Evolutionary conservation across 2,113 vertebrate species (phyloP).

Genomic region (Cromileptes altivelis): DNA sequence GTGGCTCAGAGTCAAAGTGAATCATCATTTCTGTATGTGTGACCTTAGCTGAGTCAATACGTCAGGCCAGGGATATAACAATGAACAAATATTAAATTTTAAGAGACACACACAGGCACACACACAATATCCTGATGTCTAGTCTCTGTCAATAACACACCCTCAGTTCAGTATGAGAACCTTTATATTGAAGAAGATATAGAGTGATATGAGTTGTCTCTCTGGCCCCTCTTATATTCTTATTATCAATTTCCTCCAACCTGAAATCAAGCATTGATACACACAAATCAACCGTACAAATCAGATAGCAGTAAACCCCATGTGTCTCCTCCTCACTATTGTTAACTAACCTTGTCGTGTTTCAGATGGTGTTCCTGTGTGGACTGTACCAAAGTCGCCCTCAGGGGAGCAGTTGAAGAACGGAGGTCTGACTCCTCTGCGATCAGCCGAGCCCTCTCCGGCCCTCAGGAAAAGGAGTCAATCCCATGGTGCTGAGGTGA

Average conservation of each 20-base stretch:
- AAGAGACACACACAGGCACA: neutral
- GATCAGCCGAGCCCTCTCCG: slow-evolving; percentile 87
- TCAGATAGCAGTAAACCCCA: neutral
- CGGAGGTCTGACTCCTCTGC: slow-evolving; percentile 87
- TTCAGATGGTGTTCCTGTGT: slow-evolving; percentile 92
- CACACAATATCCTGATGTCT: slow-evolving; percentile 58
- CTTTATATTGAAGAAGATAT: slow-evolving; percentile 30
- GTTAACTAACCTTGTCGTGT: slow-evolving; percentile 58
- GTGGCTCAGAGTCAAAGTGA: slow-evolving; percentile 4
- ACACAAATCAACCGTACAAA: neutral
- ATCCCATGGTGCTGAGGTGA: slow-evolving; percentile 88
- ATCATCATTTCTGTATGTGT: slow-evolving; percentile 8
- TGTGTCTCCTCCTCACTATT: neutral
- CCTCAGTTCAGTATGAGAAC: slow-evolving; percentile 6
- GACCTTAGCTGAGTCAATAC: neutral
- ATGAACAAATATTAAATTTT: slow-evolving; percentile 27
- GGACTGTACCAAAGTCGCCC: slow-evolving; percentile 92
- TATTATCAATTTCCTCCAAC: neutral
- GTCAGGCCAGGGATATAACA: neutral
- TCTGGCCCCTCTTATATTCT: neutral
- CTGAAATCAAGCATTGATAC: neutral
- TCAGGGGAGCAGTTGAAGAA: slow-evolving; percentile 92
- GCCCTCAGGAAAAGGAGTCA: slow-evolving; percentile 82
- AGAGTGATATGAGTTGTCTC: slow-evolving; percentile 4
- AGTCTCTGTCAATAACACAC: slow-evolving; percentile 22